Evolutionary conservation across 2,888 invertebrate genomes (phyloP).

Genomic region (Drosophila mimica): DNA sequence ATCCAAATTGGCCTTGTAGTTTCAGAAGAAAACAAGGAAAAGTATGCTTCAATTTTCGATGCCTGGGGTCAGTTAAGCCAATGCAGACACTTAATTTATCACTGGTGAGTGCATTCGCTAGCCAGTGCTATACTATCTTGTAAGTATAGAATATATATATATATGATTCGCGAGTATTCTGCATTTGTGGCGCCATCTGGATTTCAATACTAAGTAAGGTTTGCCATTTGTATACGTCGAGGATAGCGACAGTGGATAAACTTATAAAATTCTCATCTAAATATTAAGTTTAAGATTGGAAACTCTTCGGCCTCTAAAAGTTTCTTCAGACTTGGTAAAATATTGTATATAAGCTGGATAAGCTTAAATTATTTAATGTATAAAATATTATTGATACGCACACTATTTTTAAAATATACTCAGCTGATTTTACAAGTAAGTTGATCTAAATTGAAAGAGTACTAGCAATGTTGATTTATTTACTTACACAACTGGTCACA

Average conservation of each 20-base stretch:
- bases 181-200: conserved; percentile 1
- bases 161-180: background rate
- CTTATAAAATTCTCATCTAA: background rate
- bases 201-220: background rate
- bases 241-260: background rate
- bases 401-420: background rate
- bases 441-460: background rate
- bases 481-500: background rate
- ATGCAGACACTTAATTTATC: background rate
- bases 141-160: too few species aligned
- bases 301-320: background rate
- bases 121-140: too few species aligned
- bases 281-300: background rate
- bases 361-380: background rate
- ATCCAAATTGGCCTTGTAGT: background rate
- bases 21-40: background rate
- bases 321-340: background rate
- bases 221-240: background rate
- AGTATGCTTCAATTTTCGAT: background rate
- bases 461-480: background rate
- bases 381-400: background rate
- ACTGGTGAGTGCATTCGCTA: background rate
- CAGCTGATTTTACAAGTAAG: background rate
- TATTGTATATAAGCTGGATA: background rate
- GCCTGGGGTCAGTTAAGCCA: background rate